Percentiles rank a stretch among this genome's conserved stretches.
These are phyloP conservation scores for Meloidogyne hapla DNA, from an alignment of 1,140 invertebrate species.

Conservation along the genomic window DNA sequence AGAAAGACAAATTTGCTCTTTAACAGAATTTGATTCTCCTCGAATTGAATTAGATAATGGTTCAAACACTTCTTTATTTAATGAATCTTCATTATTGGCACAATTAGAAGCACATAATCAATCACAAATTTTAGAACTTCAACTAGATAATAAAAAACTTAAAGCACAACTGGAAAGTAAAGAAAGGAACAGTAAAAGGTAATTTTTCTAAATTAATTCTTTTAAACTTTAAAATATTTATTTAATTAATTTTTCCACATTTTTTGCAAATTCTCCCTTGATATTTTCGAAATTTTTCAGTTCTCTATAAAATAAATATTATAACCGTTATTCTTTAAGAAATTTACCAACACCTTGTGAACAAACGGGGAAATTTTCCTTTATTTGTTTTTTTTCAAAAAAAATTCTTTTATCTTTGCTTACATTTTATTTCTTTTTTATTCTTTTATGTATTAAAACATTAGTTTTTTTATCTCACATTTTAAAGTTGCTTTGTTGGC, in stretches of 20 bases:
- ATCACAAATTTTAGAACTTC: slow-evolving; percentile 43
- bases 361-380: not conserved
- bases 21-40: slow-evolving; percentile 24
- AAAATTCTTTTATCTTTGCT: not conserved
- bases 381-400: not conserved
- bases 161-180: slow-evolving; percentile 40
- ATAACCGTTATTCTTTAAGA: not conserved
- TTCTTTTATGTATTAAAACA: not conserved
- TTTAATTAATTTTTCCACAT: no score
- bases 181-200: slow-evolving; percentile 8
- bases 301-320: no score
- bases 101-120: slow-evolving; percentile 42
- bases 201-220: not conserved
- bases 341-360: not conserved
- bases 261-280: no score
- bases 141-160: slow-evolving; percentile 43
- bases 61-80: slow-evolving; percentile 11
- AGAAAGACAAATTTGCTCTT: slow-evolving; percentile 25
- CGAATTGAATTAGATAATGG: slow-evolving; percentile 10
- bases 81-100: slow-evolving; percentile 41
- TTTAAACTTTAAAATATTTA: not conserved
- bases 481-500: slow-evolving; percentile 1
- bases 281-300: no score
- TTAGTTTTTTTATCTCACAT: not conserved
- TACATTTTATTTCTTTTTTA: not conserved